Evolutionary conservation across 2,113 vertebrate genomes (phyloP).

Genomic region (Orycteropus afer): DNA sequence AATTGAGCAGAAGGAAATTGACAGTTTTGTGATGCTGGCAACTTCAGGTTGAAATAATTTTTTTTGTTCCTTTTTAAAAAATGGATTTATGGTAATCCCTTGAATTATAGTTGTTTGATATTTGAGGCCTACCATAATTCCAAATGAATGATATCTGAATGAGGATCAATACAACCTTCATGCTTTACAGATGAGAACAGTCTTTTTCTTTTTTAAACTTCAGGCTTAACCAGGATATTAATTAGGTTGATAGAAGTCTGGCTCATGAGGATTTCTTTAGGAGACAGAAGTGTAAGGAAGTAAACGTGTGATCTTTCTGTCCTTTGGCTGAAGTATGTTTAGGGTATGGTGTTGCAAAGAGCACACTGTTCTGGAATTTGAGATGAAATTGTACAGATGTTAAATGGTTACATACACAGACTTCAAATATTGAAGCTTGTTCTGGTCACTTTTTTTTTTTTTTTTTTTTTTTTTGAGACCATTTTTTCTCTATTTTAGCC

Average conservation of each 20-base stretch:
- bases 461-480: background rate
- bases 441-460: constrained; percentile 14
- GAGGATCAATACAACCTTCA: background rate
- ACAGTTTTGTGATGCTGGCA: background rate
- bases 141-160: background rate
- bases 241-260: background rate
- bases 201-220: background rate
- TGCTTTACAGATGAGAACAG: background rate
- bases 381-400: constrained; percentile 13
- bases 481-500: background rate
- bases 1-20: background rate
- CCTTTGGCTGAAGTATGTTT: background rate
- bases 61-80: background rate
- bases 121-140: background rate
- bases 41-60: background rate
- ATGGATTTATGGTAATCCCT: background rate
- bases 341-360: background rate
- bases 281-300: background rate
- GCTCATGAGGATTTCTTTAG: constrained; percentile 30
- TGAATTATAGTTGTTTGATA: background rate
- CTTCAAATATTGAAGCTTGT: background rate
- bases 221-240: background rate
- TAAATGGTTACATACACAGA: background rate
- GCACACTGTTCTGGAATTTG: background rate
- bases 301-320: background rate